Evolutionary conservation across 2,888 invertebrate genomes (phyloP), one percentile per base, ranked within the genome.

Genomic region (Autographa gamma): DNA sequence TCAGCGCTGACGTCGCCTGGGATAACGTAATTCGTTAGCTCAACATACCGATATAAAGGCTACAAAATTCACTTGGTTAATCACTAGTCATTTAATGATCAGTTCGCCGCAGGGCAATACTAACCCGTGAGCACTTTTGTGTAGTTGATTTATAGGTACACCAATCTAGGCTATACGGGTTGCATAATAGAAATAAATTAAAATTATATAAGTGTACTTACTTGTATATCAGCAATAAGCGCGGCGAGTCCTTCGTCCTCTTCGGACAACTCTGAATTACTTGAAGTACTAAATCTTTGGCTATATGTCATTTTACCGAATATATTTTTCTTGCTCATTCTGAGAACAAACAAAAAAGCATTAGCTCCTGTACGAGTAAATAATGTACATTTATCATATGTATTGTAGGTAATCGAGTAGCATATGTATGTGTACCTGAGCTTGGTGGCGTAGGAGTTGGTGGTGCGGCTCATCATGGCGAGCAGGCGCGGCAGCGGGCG

Each of bases 181-280:
- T n/a, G n/a, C n/a, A n/a, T n/a, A n/a, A n/a, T n/a, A n/a, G n/a
- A n/a, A n/a, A n/a, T n/a, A n/a, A n/a, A n/a, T n/a, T n/a, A n/a
- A n/a, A n/a, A n/a, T n/a, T n/a, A 43, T 3, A 56, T 16, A 16
- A 18, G 4, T 19, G n/a, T 18, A 69, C 79, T 83, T 69, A 94
- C 97, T 93, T 98, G 98, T 87, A 99, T 98, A 88, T 99, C 98
- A 0, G 98, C 98, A 90, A 99, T 98, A 52, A 99, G 96, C 71
- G 97, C 96, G 0, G 98, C 98, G 63, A 99, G 94, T 0, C 98
- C 98, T 90, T 98, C 99, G 86, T 98, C 98, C 80, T 98, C 98
- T 82, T 98, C 98, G 38, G 97, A 97, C 76, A 98, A 97, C 82
- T 96, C 96, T 63, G 93, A 93, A 87, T 91, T 93, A 88, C 91